These are phyloP conservation scores for Drosophila tristis DNA, from an alignment of 1,140 invertebrate species.

Conservation along the genomic window DNA sequence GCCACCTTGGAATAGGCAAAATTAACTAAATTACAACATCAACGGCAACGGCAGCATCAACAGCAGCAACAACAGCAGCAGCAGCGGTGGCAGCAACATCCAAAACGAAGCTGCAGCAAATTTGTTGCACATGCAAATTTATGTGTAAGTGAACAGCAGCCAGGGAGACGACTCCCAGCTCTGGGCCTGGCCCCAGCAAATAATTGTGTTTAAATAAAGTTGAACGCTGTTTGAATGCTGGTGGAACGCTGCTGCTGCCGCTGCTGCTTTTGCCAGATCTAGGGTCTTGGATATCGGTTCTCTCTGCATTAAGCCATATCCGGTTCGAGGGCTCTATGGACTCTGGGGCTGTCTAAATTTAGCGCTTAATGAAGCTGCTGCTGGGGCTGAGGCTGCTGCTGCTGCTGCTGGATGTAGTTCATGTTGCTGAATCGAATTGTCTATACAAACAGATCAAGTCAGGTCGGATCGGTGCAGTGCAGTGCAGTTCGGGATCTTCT, in stretches of 20 bases:
- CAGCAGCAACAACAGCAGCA: too few species aligned
- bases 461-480: too few species aligned
- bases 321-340: constrained; percentile 67
- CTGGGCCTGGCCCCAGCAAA: constrained; percentile 61
- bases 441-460: constrained; percentile 68
- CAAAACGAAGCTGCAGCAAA: constrained; percentile 64
- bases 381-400: constrained; percentile 13
- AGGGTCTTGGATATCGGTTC: constrained; percentile 51
- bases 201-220: constrained; percentile 83
- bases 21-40: constrained; percentile 83
- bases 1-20: constrained; percentile 82
- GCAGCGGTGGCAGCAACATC: constrained; percentile 11
- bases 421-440: constrained; percentile 26
- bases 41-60: constrained; percentile 39
- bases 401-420: constrained; percentile 7
- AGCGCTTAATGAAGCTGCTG: constrained; percentile 78
- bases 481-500: constrained; percentile 31
- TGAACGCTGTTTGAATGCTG: constrained; percentile 42
- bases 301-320: constrained; percentile 79
- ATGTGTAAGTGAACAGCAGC: constrained; percentile 78
- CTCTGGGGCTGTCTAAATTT: constrained; percentile 74
- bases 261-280: constrained; percentile 37
- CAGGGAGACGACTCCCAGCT: constrained; percentile 48
- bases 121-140: constrained; percentile 83
- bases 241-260: constrained; percentile 23